Evolutionary conservation across 2,113 vertebrate species (phyloP), one percentile per base, ranked within the genome.

Genomic region (Perca flavescens): DNA sequence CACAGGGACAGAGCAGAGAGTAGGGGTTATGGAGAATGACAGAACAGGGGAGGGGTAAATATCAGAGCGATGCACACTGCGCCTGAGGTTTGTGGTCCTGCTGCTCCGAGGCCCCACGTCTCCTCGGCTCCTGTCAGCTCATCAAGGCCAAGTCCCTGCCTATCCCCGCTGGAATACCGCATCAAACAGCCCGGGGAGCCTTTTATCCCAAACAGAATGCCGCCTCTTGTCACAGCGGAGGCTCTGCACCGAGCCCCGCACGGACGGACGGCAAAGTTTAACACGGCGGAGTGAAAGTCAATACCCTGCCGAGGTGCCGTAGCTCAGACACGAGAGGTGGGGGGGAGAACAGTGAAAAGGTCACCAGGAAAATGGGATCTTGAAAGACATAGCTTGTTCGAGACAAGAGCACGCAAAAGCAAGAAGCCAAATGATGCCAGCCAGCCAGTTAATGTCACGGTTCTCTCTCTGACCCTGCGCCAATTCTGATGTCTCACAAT

Each of bases 161-260:
- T 53, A 75, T 77, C 81, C 91, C 80, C 80, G 7, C 50, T 1
- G 83, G 89, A 74, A 78, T 64, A 79, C 85, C 63, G 83, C 93
- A 94, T 93, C 92, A 91, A 91, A 91, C 81, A 70, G 85, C 84
- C 84, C 3, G n/a, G 86, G 86, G 88, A 88, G 84, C 87, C 88
- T 92, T 94, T 93, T 77, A 92, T 93, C 88, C 88, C 82, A 66
- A 86, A 72, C 66, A 77, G 82, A 91, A 84, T 53, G 80, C 77
- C 52, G 71, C 82, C 79, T 22, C 79, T 25, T 79, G 87, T 88
- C 88, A 82, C 82, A 47, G 79, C 46, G 5, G 70, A 76, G 85
- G 57, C 57, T 84, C 80, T 8, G 77, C 87, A 73, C 71, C 78
- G 5, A 71, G 84, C 65, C 4, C 50, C 67, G 54, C 62, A 1